phyloP scores from a whole-genome alignment of 2,888 invertebrate species.

The Drosophila suboccidentalis region DNA sequence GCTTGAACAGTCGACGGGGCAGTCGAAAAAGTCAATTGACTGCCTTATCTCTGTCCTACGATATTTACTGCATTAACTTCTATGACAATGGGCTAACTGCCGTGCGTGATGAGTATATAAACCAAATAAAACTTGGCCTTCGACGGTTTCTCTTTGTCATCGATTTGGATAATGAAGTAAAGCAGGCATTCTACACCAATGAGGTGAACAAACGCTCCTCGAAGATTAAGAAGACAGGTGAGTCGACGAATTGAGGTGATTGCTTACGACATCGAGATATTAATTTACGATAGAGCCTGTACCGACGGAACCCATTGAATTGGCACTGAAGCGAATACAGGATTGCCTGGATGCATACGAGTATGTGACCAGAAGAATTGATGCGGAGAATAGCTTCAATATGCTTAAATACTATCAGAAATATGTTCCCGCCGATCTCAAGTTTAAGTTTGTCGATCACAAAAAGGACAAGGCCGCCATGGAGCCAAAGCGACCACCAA shows the following conservation, averaged over 20 bases:
- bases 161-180: constrained; percentile 66
- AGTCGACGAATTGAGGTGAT: constrained; percentile 3
- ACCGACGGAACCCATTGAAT: constrained; percentile 34
- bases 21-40: not conserved
- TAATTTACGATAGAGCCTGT: not conserved
- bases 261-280: not conserved
- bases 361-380: constrained; percentile 29
- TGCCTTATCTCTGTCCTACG: constrained; percentile 22
- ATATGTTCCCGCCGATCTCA: constrained; percentile 54
- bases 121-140: constrained; percentile 59
- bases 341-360: constrained; percentile 48
- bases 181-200: constrained; percentile 14
- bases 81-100: constrained; percentile 66
- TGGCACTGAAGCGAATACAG: constrained; percentile 43
- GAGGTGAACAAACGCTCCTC: constrained; percentile 6
- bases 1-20: constrained; percentile 23
- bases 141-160: constrained; percentile 70
- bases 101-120: constrained; percentile 73
- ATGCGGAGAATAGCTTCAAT: constrained; percentile 55
- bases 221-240: constrained; percentile 29
- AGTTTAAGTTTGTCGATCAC: not conserved
- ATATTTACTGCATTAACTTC: constrained; percentile 72
- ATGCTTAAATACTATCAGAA: constrained; percentile 55
- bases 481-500: constrained; percentile 15
- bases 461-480: constrained; percentile 17